Evolutionary conservation across 2,888 invertebrate species (phyloP).

Genomic region (Cryptus armator): DNA sequence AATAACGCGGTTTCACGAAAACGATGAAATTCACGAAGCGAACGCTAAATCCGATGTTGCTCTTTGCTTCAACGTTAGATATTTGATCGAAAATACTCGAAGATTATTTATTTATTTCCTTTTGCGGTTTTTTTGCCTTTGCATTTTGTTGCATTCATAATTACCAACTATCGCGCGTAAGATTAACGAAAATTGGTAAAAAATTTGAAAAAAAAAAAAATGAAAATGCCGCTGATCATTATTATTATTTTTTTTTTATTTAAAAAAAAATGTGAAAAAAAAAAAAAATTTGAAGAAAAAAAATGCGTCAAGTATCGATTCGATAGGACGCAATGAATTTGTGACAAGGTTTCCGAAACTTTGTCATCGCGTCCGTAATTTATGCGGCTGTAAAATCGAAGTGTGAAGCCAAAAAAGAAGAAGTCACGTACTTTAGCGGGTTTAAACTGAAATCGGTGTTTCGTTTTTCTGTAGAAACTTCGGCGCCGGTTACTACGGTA

Average conservation of each 20-base stretch:
- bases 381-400: neutral
- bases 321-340: neutral
- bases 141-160: too few species aligned
- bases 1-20: slow-evolving; percentile 17
- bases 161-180: too few species aligned
- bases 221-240: neutral
- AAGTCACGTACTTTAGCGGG: slow-evolving; percentile 15
- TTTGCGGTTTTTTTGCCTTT: too few species aligned
- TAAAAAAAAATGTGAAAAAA: too few species aligned
- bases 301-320: neutral
- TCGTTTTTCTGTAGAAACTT: slow-evolving; percentile 7
- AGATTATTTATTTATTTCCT: too few species aligned
- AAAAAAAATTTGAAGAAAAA: neutral
- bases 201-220: neutral
- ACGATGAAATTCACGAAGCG: neutral
- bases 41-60: neutral
- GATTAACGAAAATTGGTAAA: neutral
- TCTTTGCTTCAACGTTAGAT: neutral
- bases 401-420: neutral
- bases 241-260: too few species aligned
- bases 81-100: neutral
- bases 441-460: slow-evolving; percentile 22
- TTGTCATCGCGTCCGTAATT: neutral
- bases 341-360: neutral
- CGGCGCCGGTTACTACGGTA: slow-evolving; percentile 12